Percentiles rank a stretch among this genome's conserved stretches.
These are phyloP conservation scores for Alexandromys fortis DNA, from an alignment of 2,113 vertebrate species.

Conservation along the genomic window DNA sequence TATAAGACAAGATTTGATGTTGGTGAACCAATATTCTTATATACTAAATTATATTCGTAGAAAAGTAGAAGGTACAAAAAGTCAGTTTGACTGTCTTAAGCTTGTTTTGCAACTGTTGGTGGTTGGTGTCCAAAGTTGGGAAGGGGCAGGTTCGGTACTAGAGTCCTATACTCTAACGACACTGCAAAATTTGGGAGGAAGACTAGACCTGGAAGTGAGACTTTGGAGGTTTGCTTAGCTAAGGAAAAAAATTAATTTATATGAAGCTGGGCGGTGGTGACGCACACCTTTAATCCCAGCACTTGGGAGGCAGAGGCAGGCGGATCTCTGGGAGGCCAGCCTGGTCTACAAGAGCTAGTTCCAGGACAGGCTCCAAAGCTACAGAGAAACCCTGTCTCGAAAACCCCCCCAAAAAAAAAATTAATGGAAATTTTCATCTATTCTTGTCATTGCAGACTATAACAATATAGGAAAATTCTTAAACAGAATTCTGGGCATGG, in stretches of 20 bases:
- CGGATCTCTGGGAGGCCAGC: no score
- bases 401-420: background rate
- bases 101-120: background rate
- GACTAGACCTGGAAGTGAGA: background rate
- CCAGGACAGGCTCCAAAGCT: no score
- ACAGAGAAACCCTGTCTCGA: no score
- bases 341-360: no score
- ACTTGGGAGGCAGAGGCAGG: no score
- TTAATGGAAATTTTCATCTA: background rate
- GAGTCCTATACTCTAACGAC: background rate
- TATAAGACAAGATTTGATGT: background rate
- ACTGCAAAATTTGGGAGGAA: background rate
- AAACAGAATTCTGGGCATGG: conserved; percentile 98
- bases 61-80: background rate
- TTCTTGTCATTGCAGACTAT: conserved; percentile 90
- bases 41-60: background rate
- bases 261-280: no score
- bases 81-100: background rate
- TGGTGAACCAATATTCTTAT: background rate
- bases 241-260: background rate
- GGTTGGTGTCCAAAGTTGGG: background rate
- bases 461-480: conserved; percentile 99
- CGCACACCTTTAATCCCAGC: no score
- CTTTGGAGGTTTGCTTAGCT: background rate
- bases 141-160: background rate